phyloP scores from a whole-genome alignment of 1,140 invertebrate species.

The Leguminivora glycinivorella region DNA sequence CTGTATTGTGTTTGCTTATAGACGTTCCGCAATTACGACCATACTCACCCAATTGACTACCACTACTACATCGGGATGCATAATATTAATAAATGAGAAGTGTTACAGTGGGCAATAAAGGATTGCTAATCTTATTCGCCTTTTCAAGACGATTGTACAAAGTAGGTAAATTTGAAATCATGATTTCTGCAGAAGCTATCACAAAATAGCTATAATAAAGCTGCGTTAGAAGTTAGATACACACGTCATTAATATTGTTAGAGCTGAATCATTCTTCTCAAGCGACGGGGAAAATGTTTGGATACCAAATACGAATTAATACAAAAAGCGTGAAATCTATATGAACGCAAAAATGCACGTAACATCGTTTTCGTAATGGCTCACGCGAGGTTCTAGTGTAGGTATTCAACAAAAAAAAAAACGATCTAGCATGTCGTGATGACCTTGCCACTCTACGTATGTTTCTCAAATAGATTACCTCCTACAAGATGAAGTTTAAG shows the following conservation, averaged over 20 bases:
- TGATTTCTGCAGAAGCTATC: background rate
- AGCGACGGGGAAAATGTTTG: background rate
- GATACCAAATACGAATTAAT: slow-evolving; percentile 17
- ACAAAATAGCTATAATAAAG: background rate
- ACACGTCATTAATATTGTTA: background rate
- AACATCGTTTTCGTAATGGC: background rate
- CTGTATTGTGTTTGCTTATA: background rate
- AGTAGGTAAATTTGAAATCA: background rate
- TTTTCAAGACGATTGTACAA: no score
- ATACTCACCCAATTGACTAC: background rate
- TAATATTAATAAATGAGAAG: no score
- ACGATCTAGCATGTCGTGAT: background rate
- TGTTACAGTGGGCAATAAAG: no score
- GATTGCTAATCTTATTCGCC: no score
- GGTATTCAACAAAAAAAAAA: background rate
- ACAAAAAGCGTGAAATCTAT: slow-evolving; percentile 5
- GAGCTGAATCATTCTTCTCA: background rate
- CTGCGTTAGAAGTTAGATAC: background rate
- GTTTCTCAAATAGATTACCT: background rate
- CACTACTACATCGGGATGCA: no score
- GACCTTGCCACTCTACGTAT: background rate
- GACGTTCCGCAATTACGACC: background rate
- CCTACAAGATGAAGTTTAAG: background rate
- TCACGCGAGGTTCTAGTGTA: background rate
- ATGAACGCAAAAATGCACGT: background rate